A percentile compares a stretch with the other conserved stretches of the same genome.
Evolutionary conservation across 2,888 invertebrate genomes (phyloP).

Genomic region (Tetheella fluctuosa): DNA sequence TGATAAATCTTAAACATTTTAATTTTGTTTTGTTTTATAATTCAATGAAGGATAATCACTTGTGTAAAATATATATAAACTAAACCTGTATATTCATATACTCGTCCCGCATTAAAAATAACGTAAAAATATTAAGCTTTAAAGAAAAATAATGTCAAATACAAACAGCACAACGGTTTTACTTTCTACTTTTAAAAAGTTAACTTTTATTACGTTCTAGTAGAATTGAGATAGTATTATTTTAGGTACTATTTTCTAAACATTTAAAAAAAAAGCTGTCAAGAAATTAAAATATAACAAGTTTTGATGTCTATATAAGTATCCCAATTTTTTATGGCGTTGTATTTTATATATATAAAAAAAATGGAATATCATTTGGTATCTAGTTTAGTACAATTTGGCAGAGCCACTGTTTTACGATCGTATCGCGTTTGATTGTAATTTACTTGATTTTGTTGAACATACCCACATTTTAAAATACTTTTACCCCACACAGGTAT

Average conservation of each 20-base stretch:
- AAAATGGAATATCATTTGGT: not conserved
- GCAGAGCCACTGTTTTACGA: slow-evolving; percentile 56
- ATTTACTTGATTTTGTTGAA: slow-evolving; percentile 26
- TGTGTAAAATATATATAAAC: too few relatives aligned
- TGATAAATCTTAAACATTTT: not conserved
- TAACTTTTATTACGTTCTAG: not conserved
- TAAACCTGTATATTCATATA: too few relatives aligned
- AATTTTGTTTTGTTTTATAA: not conserved
- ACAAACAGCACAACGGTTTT: not conserved
- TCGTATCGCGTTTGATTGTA: slow-evolving; percentile 44
- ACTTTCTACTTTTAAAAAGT: not conserved
- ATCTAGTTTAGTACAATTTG: slow-evolving; percentile 51
- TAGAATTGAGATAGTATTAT: not conserved
- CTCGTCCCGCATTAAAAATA: not conserved
- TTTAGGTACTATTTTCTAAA: not conserved
- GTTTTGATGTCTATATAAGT: not conserved
- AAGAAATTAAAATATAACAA: not conserved
- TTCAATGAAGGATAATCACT: not conserved
- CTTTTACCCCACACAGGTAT: not conserved
- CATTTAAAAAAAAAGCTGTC: not conserved
- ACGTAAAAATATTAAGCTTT: not conserved
- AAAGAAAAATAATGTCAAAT: not conserved
- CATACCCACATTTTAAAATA: not conserved
- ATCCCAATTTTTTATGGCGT: not conserved
- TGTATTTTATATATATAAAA: too few relatives aligned